phyloP scores from a whole-genome alignment of 2,797 vertebrate genomes.

The Ceryle rudis region DNA sequence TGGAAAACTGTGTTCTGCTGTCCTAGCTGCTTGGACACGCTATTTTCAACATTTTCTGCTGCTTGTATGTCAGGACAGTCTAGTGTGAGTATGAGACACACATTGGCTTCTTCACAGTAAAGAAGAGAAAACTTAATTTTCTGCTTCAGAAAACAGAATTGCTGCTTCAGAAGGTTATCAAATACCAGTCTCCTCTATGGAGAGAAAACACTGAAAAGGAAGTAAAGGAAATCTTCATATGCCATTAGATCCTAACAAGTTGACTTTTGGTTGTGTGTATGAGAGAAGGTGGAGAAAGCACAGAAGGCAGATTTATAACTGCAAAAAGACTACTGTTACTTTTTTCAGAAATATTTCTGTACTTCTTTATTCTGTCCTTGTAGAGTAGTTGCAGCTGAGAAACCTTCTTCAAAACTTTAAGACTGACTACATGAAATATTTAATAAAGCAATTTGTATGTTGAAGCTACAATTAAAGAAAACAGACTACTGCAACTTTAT shows the following conservation, averaged over 20 bases:
- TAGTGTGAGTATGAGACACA: background rate
- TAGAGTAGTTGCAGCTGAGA: background rate
- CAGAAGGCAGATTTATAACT: background rate
- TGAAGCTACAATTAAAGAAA: background rate
- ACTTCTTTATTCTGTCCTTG: background rate
- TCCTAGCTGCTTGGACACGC: background rate
- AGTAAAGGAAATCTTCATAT: background rate
- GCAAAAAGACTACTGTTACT: background rate
- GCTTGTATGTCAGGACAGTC: background rate
- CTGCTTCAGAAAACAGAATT: constrained; percentile 62
- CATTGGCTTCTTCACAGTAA: background rate
- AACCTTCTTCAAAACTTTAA: background rate
- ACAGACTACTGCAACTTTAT: background rate
- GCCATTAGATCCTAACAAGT: background rate
- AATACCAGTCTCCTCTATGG: background rate
- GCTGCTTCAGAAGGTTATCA: constrained; percentile 24
- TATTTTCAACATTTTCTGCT: constrained; percentile 20
- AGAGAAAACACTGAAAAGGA: background rate
- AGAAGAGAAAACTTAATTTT: constrained; percentile 58
- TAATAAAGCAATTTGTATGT: background rate
- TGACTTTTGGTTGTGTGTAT: background rate
- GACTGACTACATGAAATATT: background rate
- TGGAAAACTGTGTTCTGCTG: background rate
- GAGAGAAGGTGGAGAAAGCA: background rate
- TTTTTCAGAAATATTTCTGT: background rate